A percentile compares a stretch with the other conserved stretches of the same genome.
These are phyloP conservation scores for Moxostoma hubbsi DNA, from an alignment of 2,797 vertebrate genomes.

Conservation along the genomic window DNA sequence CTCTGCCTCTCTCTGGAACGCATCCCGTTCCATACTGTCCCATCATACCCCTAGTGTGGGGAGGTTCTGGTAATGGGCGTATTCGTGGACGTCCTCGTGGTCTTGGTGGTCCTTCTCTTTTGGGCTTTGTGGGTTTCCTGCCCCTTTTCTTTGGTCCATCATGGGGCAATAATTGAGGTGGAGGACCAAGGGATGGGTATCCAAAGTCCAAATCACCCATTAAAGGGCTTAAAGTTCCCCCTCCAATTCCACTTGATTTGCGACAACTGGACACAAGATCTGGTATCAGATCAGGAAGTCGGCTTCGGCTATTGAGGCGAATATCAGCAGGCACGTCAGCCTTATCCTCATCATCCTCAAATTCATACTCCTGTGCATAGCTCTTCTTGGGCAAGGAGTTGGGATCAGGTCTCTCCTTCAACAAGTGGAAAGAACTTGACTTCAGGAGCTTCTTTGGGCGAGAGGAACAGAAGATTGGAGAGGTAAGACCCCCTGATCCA, in stretches of 20 bases:
- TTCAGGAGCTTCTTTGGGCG: constrained; percentile 95
- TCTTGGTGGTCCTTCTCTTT: constrained; percentile 88
- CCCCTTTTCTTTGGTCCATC: constrained; percentile 88
- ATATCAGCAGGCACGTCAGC: constrained; percentile 91
- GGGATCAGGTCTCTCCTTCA: constrained; percentile 88
- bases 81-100: constrained; percentile 89
- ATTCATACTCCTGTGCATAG: constrained; percentile 95
- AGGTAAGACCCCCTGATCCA: constrained; percentile 81
- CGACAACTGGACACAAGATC: constrained; percentile 94
- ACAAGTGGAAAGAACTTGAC: constrained; percentile 90
- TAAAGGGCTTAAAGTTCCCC: constrained; percentile 82
- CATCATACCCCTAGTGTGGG: constrained; percentile 80
- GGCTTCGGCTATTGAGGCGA: constrained; percentile 87
- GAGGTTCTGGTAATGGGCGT: constrained; percentile 83
- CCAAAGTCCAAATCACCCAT: constrained; percentile 90
- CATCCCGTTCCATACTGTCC: constrained; percentile 78
- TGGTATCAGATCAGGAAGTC: constrained; percentile 82
- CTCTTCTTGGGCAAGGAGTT: constrained; percentile 90
- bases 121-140: constrained; percentile 89
- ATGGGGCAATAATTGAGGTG: constrained; percentile 74
- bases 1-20: constrained; percentile 77
- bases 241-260: constrained; percentile 71
- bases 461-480: constrained; percentile 92
- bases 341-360: constrained; percentile 93
- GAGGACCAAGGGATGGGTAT: constrained; percentile 78